Evolutionary conservation across 2,113 vertebrate species (phyloP).

Genomic region (Lycaon pictus): DNA sequence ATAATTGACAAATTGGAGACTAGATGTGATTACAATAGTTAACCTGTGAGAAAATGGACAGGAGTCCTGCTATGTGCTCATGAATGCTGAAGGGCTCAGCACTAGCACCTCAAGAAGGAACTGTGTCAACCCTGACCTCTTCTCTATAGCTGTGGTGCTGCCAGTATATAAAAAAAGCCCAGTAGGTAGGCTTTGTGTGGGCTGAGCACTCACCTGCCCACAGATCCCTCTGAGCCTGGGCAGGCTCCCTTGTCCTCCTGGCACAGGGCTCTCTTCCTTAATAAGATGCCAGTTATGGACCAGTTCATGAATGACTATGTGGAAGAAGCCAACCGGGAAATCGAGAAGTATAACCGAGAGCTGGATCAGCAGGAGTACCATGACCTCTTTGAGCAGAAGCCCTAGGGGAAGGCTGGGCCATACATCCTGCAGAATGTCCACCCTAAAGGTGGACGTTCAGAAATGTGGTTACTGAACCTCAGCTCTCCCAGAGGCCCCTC

Average conservation of each 20-base stretch:
- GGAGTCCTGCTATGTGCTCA: background rate
- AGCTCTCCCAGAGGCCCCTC: conserved; percentile 43
- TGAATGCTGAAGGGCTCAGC: background rate
- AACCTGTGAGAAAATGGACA: background rate
- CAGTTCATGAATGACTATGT: conserved; percentile 95
- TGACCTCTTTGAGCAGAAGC: conserved; percentile 94
- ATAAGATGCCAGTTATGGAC: conserved; percentile 93
- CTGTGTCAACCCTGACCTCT: background rate
- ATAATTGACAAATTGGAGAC: background rate
- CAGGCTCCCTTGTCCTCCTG: background rate
- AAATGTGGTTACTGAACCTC: background rate
- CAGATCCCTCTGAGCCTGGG: background rate
- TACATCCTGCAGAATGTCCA: background rate
- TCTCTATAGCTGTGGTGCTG: background rate
- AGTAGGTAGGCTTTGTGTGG: background rate
- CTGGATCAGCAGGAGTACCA: conserved; percentile 93
- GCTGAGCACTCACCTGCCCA: background rate
- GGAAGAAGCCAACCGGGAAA: conserved; percentile 94
- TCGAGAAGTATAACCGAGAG: conserved; percentile 94
- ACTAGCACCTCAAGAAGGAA: background rate
- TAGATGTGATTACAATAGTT: background rate
- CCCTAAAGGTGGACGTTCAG: background rate
- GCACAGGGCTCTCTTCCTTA: conserved; percentile 85
- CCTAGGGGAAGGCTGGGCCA: conserved; percentile 50
- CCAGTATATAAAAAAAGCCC: background rate